These are phyloP conservation scores for Vireo griseus DNA, from an alignment of 2,797 vertebrate genomes.

Conservation along the genomic window DNA sequence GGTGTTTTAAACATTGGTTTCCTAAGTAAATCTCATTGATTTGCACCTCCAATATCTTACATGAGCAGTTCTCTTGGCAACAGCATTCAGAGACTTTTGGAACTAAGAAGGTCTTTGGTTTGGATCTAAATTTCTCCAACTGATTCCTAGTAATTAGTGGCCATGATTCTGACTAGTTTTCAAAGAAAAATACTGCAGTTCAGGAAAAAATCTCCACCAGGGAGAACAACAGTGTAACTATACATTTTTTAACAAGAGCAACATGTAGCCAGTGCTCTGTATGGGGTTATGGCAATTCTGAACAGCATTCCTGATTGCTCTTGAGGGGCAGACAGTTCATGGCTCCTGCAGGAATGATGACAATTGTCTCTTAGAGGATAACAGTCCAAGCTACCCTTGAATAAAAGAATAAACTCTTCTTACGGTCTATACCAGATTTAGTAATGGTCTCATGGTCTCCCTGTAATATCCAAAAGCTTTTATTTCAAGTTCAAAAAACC, in stretches of 20 bases:
- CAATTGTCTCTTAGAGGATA: not conserved
- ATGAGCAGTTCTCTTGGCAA: not conserved
- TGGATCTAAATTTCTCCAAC: not conserved
- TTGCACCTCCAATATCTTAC: not conserved
- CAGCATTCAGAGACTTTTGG: not conserved
- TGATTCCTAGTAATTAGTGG: not conserved
- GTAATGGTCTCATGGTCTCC: not conserved
- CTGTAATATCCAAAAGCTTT: not conserved
- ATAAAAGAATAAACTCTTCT: not conserved
- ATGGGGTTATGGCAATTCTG: not conserved
- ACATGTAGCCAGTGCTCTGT: not conserved
- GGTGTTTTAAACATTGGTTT: not conserved
- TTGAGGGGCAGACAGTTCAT: not conserved
- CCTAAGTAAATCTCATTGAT: not conserved
- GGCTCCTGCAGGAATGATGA: not conserved
- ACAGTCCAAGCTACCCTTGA: not conserved
- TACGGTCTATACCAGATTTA: not conserved
- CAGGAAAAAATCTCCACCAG: not conserved
- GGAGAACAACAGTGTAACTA: not conserved
- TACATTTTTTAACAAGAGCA: not conserved
- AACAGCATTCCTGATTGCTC: not conserved
- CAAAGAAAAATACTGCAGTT: not conserved
- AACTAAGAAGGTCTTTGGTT: not conserved
- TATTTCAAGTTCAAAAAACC: not conserved
- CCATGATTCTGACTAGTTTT: not conserved